Evolutionary conservation across 2,888 invertebrate species (phyloP), one percentile per base, ranked within the genome.

Genomic region (Oscheius onirici): DNA sequence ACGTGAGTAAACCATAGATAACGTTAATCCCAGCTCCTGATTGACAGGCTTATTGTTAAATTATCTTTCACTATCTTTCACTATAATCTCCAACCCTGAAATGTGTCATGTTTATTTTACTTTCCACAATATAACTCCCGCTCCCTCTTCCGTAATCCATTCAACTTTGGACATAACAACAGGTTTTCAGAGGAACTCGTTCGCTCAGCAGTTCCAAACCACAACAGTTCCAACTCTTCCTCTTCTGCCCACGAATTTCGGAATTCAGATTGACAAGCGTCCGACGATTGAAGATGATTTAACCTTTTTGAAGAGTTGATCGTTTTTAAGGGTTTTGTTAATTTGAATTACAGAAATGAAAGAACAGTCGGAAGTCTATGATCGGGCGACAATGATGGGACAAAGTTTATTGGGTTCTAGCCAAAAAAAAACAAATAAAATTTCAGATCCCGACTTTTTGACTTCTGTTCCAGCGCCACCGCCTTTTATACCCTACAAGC

Each of bases 331-430:
- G 5, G 6, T 15, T 11, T n/a, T 2, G 6, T 34, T 8, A 58
- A 40, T 17, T 5, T 17, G 3, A 17, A 15, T 17, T 41, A 41
- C 17, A 58, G 58, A 58, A 20, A 58, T 58, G 58, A 58, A 58
- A 20, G 58, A 58, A 20, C 58, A 58, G 58, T 40, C 58, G 17
- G 58, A 58, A 40, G 20, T 58, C 40, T 58, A 58, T 41, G 40
- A 58, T 8, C 40, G 41, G 17, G 58, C n/a, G 22, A 28, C 55
- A 2, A 15, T 41, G 41, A 20, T 17, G 15, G 58, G 40, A 17
- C 46, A 20, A 46, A 46, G 46, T 46, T 5, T 17, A 13, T 46
- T 3, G 34, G 5, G 3, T 5, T 46, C 13, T 46, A 15, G 3
- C 20, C 13, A 46, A 13, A 46, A 46, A 46, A 13, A 8, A 10